phyloP scores from a whole-genome alignment of 2,797 vertebrate genomes.

The Tamandua tetradactyla region DNA sequence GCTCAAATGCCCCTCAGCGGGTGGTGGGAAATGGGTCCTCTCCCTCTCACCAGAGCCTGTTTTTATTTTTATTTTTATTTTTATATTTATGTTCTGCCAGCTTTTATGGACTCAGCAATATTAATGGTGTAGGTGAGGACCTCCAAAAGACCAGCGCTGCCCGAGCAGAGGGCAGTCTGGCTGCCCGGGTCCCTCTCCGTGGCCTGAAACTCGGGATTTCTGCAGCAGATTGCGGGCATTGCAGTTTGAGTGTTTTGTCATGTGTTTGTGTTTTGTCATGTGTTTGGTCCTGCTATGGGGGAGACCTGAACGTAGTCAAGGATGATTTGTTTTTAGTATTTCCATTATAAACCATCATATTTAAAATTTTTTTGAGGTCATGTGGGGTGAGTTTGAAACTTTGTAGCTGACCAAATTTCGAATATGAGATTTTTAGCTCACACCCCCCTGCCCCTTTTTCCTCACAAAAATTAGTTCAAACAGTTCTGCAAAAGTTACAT shows the following conservation, averaged over 20 bases:
- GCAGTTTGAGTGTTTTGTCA: conserved; percentile 73
- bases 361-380: conserved; percentile 73
- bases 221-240: conserved; percentile 54
- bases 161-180: background rate
- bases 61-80: conserved; percentile 72
- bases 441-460: conserved; percentile 47
- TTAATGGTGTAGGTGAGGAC: background rate
- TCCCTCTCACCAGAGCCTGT: conserved; percentile 56
- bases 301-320: conserved; percentile 75
- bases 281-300: conserved; percentile 78
- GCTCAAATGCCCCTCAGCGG: conserved; percentile 73
- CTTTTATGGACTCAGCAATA: conserved; percentile 6
- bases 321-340: conserved; percentile 83
- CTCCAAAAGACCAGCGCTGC: background rate
- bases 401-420: conserved; percentile 76
- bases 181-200: background rate
- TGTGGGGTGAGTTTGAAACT: conserved; percentile 65
- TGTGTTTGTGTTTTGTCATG: conserved; percentile 81
- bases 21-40: conserved; percentile 17
- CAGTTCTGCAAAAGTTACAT: conserved; percentile 68
- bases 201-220: conserved; percentile 55
- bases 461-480: conserved; percentile 69
- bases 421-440: conserved; percentile 74
- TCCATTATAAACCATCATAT: conserved; percentile 78
- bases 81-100: conserved; percentile 61